Conservation (phyloP, 2,888 invertebrate species). For the Embidobia sp. region DNA sequence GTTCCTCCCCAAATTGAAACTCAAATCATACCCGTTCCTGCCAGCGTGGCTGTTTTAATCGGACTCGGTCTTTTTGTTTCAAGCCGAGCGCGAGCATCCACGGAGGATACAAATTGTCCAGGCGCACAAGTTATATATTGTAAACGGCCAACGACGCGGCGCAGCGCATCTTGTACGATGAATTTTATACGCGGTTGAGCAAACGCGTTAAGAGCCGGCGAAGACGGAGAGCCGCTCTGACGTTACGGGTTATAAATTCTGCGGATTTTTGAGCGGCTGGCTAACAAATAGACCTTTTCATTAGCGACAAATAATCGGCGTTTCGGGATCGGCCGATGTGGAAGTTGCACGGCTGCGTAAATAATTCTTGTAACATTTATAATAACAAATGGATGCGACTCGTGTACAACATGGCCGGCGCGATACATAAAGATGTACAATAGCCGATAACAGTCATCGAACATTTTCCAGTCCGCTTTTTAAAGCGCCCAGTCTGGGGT, state of each 20-base stretch:
- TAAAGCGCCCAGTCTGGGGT: constrained; percentile 29
- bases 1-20: not conserved
- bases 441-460: constrained; percentile 56
- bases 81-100: too few species aligned
- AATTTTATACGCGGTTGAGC: constrained; percentile 67
- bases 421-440: constrained; percentile 62
- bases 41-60: constrained; percentile 16
- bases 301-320: constrained; percentile 7
- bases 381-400: constrained; percentile 38
- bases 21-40: not conserved
- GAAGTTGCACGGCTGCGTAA: not conserved
- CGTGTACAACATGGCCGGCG: constrained; percentile 28
- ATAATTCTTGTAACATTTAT: constrained; percentile 17
- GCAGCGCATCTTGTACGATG: constrained; percentile 75
- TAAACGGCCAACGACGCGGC: constrained; percentile 77
- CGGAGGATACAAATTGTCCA: constrained; percentile 75
- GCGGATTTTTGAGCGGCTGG: too few species aligned
- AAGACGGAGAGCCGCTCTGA: constrained; percentile 40
- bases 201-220: constrained; percentile 51
- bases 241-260: constrained; percentile 38
- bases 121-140: constrained; percentile 76
- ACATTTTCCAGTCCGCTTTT: constrained; percentile 53
- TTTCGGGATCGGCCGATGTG: too few species aligned
- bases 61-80: constrained; percentile 27
- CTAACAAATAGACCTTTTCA: not conserved